Evolutionary conservation across 2,797 vertebrate genomes (phyloP).

Genomic region (Myoxocephalus aenaeus): DNA sequence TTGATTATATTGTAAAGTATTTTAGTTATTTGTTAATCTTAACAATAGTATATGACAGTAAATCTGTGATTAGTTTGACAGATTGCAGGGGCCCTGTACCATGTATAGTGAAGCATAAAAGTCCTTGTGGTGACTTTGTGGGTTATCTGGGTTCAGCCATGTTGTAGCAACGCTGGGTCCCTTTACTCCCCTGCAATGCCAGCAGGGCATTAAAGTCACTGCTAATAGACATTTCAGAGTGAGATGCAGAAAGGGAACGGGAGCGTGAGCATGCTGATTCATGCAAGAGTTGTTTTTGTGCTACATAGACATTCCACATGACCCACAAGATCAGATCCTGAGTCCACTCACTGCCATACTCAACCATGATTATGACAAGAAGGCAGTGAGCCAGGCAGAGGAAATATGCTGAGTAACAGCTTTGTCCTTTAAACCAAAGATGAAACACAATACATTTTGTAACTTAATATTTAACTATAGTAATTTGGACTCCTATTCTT

Average conservation of each 20-base stretch:
- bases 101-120: background rate
- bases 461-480: slow-evolving; percentile 7
- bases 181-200: slow-evolving; percentile 29
- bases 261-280: slow-evolving; percentile 37
- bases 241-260: slow-evolving; percentile 20
- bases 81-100: background rate
- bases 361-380: slow-evolving; percentile 44
- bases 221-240: slow-evolving; percentile 55
- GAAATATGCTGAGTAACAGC: slow-evolving; percentile 43
- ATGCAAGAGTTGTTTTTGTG: slow-evolving; percentile 53
- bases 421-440: slow-evolving; percentile 19
- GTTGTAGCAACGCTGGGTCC: slow-evolving; percentile 39
- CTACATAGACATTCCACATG: slow-evolving; percentile 44
- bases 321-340: slow-evolving; percentile 43
- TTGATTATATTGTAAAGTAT: slow-evolving; percentile 11
- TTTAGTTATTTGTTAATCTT: background rate
- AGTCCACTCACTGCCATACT: slow-evolving; percentile 39
- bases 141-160: slow-evolving; percentile 27
- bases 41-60: background rate
- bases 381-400: slow-evolving; percentile 11
- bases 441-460: slow-evolving; percentile 16
- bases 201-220: slow-evolving; percentile 33
- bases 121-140: slow-evolving; percentile 3
- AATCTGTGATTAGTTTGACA: background rate
- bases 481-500: background rate